Conservation (phyloP, 2,888 invertebrate genomes). For the Chrysodeixis includens region DNA sequence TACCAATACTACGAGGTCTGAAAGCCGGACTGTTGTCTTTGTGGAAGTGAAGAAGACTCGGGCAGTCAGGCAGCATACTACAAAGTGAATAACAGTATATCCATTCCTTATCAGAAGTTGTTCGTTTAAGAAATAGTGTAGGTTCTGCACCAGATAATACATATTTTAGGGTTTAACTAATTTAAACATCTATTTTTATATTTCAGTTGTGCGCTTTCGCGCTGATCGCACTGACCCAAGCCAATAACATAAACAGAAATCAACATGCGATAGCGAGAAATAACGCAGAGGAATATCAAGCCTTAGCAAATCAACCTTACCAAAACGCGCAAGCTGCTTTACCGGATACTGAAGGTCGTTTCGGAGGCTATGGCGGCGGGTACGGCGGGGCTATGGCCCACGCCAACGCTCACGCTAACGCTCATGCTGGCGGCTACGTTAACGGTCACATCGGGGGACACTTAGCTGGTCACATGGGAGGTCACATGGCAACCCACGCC, state of each 20-base stretch:
- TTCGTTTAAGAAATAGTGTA: too few relatives aligned
- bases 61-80: too few relatives aligned
- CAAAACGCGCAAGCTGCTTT: background rate
- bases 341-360: slow-evolving; percentile 17
- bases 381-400: slow-evolving; percentile 2
- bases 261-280: slow-evolving; percentile 18
- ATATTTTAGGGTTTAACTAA: background rate
- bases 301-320: background rate
- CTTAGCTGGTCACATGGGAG: background rate
- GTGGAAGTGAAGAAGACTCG: too few relatives aligned
- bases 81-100: too few relatives aligned
- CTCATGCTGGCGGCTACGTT: background rate
- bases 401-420: background rate
- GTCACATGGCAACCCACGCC: background rate
- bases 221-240: slow-evolving; percentile 22
- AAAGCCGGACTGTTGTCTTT: too few relatives aligned
- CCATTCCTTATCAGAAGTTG: too few relatives aligned
- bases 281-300: slow-evolving; percentile 6
- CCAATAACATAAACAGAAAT: slow-evolving; percentile 24
- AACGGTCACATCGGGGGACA: slow-evolving; percentile 18
- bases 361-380: slow-evolving; percentile 10
- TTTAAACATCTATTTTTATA: background rate
- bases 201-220: slow-evolving; percentile 28
- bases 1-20: too few relatives aligned
- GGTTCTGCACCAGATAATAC: too few relatives aligned